These are phyloP conservation scores for Apotomis betuletana DNA, from an alignment of 2,888 invertebrate species.

Conservation along the genomic window DNA sequence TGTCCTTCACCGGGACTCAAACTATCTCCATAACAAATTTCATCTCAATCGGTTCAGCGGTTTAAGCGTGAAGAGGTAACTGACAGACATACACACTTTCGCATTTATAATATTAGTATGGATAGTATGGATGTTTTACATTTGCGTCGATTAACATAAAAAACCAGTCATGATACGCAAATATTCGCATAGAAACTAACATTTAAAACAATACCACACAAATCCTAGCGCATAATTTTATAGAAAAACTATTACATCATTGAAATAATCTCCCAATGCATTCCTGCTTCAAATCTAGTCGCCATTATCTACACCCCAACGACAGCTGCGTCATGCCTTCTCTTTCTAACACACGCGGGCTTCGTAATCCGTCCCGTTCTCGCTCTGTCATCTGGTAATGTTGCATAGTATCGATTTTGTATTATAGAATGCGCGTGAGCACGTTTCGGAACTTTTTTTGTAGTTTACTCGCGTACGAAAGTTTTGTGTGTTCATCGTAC, in stretches of 20 bases:
- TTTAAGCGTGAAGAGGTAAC: too few relatives aligned
- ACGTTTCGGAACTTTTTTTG: slow-evolving; percentile 57
- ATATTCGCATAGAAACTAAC: too few relatives aligned
- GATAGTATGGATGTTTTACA: too few relatives aligned
- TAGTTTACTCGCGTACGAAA: background rate
- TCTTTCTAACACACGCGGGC: slow-evolving; percentile 56
- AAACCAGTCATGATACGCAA: too few relatives aligned
- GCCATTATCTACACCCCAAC: slow-evolving; percentile 69
- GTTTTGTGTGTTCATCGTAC: background rate
- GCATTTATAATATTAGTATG: too few relatives aligned
- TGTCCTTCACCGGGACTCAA: too few relatives aligned
- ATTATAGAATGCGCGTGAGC: slow-evolving; percentile 31
- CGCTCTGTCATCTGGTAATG: slow-evolving; percentile 71
- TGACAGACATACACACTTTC: too few relatives aligned
- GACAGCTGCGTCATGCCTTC: slow-evolving; percentile 75
- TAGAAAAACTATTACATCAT: background rate
- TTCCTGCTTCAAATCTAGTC: slow-evolving; percentile 55
- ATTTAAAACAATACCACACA: too few relatives aligned
- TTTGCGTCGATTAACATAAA: too few relatives aligned
- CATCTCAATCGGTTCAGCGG: too few relatives aligned
- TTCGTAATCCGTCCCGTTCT: slow-evolving; percentile 56
- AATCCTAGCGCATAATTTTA: background rate
- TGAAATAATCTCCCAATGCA: background rate
- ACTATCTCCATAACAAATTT: too few relatives aligned
- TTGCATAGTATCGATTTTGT: slow-evolving; percentile 69